phyloP scores from a whole-genome alignment of 2,797 vertebrate genomes.

The Coregonus ussuriensis region DNA sequence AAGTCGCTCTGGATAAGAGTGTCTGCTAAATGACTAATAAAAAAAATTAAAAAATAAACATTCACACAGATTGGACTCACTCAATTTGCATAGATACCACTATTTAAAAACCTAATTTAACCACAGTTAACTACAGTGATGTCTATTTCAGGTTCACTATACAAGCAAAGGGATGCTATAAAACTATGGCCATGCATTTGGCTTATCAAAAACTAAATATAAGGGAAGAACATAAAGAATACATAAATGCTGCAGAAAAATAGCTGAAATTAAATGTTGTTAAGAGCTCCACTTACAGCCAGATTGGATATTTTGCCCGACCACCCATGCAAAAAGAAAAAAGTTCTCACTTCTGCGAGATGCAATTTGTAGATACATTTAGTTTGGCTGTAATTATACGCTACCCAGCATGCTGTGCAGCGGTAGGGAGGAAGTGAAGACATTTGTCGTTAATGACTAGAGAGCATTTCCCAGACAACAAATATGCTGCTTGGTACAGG shows the following conservation, averaged over 20 bases:
- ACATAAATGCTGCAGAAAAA: background rate
- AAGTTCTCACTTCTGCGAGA: constrained; percentile 10
- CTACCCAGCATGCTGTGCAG: constrained; percentile 52
- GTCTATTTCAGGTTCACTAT: background rate
- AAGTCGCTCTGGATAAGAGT: too few relatives aligned
- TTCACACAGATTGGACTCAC: constrained; percentile 14
- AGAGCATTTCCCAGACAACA: constrained; percentile 46
- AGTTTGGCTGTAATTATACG: constrained; percentile 55
- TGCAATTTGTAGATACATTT: constrained; percentile 57
- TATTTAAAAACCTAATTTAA: constrained; percentile 18
- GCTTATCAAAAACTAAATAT: background rate
- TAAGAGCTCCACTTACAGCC: constrained; percentile 5
- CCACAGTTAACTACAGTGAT: background rate
- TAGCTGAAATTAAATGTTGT: background rate
- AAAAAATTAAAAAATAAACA: too few relatives aligned
- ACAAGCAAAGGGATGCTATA: background rate
- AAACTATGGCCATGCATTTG: background rate
- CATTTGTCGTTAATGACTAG: constrained; percentile 60
- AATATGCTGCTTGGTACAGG: constrained; percentile 40
- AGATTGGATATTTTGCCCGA: constrained; percentile 4
- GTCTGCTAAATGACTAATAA: too few relatives aligned
- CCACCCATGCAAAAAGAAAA: background rate
- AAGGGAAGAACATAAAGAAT: background rate
- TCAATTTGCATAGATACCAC: constrained; percentile 15
- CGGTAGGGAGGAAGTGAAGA: constrained; percentile 42